These are phyloP conservation scores for Megathymus violae DNA, from an alignment of 1,140 invertebrate genomes.

Conservation along the genomic window DNA sequence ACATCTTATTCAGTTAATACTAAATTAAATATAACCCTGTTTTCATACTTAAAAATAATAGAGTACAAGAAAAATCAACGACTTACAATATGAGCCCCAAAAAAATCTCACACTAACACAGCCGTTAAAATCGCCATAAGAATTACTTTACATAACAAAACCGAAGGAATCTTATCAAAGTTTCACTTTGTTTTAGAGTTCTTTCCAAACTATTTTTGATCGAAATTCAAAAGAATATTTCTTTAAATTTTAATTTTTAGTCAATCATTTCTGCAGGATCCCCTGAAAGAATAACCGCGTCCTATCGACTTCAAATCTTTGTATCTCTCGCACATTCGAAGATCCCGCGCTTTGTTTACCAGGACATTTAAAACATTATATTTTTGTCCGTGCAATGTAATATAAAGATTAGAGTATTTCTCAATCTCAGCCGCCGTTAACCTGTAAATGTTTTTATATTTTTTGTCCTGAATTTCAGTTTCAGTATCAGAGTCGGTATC, in stretches of 20 bases:
- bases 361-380: constrained; percentile 60
- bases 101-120: too few relatives aligned
- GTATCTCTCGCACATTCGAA: constrained; percentile 58
- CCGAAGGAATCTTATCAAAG: too few relatives aligned
- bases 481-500: constrained; percentile 48
- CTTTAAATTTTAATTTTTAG: too few relatives aligned
- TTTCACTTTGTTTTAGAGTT: too few relatives aligned
- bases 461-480: constrained; percentile 17
- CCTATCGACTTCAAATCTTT: constrained; percentile 57
- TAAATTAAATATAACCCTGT: too few relatives aligned
- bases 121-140: too few relatives aligned
- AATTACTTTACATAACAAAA: too few relatives aligned
- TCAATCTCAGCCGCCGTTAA: constrained; percentile 54
- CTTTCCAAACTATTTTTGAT: too few relatives aligned
- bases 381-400: constrained; percentile 43
- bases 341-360: constrained; percentile 60
- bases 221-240: too few relatives aligned
- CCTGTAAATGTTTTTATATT: constrained; percentile 38
- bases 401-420: constrained; percentile 54
- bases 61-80: neutral
- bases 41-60: neutral
- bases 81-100: too few relatives aligned
- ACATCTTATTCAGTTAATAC: too few relatives aligned
- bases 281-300: constrained; percentile 41
- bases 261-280: too few relatives aligned